Evolutionary conservation across 2,797 vertebrate genomes (phyloP), one percentile per base, ranked within the genome.

Genomic region (Chaetophractus vellerosus): DNA sequence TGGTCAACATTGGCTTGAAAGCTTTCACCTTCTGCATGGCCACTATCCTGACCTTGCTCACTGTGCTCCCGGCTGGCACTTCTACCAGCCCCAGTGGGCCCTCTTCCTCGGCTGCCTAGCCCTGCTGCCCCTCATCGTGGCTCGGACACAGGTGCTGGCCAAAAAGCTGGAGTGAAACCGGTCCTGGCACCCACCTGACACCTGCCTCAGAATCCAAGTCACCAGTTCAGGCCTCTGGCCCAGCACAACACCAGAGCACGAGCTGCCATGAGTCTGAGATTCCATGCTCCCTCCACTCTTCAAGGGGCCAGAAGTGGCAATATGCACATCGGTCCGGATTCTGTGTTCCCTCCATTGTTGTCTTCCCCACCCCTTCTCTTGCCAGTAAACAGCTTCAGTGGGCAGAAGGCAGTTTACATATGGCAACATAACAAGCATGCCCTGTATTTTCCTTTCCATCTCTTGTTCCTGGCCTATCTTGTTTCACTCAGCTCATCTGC

Each of bases 1-100:
- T 99, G 33, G 99, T 99, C 71, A 99, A 98, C n/a, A 89, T 99
- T 24, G 99, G 99, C 9, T 96, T 99, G 97, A 99, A 99, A 97
- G 98, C 99, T 5, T 99, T 99, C 59, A 99, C 99, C 3, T 81
- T 99, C 97, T 99, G 99, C 0, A 19, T 99, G 72, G 99, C 99
- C 95, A 99, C 98, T 66, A 99, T 99, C 0, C 98, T 99, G 86
- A 99, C 99, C 0, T 98, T 99, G 26, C 98, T 99, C 95, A 99
- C 99, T 69, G 99, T 99, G 98, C 98, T 0, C 63, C 93, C 0
- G 99, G 99, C 45, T 99, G 99, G 99, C 95, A 99, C 86, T 99
- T 99, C 97, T 99, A 99, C 97, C 98, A 99, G 11, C 99, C 99
- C 0, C 92, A 99, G 18, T 98, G 99, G 98, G 98, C 99, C 0